Evolutionary conservation across 2,113 vertebrate genomes (phyloP).

Genomic region (Pollachius pollachius): DNA sequence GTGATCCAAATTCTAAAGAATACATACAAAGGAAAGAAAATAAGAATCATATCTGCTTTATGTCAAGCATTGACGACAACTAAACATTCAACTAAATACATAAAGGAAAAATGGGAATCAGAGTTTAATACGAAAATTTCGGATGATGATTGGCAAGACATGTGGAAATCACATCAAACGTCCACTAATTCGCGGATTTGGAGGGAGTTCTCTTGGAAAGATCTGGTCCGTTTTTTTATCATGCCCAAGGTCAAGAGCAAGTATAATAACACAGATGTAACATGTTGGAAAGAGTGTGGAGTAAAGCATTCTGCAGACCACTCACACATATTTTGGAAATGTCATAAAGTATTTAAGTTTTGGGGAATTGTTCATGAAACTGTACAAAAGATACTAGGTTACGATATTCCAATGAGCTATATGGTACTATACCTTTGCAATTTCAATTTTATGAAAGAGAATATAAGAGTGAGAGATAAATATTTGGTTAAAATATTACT

Average conservation of each 20-base stretch:
- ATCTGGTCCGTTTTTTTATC: not conserved
- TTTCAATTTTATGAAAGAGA: not conserved
- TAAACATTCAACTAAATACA: not conserved
- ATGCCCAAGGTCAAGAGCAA: not conserved
- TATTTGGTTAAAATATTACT: not conserved
- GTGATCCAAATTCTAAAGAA: not conserved
- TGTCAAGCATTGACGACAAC: not conserved
- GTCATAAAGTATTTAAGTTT: not conserved
- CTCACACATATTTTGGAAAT: not conserved
- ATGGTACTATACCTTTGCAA: constrained; percentile 3
- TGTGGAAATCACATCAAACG: not conserved
- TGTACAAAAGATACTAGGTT: not conserved
- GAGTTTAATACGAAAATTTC: not conserved
- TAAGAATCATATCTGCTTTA: not conserved
- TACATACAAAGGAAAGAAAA: not conserved
- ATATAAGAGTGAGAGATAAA: not conserved
- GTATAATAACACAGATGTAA: not conserved
- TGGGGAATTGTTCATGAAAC: not conserved
- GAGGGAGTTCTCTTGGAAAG: not conserved
- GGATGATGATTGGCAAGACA: not conserved
- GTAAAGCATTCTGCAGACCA: not conserved
- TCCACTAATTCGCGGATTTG: not conserved
- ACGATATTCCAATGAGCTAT: not conserved
- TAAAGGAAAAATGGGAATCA: constrained; percentile 1
- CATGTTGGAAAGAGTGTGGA: constrained; percentile 1